Evolutionary conservation across 1,140 invertebrate genomes (phyloP), one percentile per base, ranked within the genome.

Genomic region (Papilio machaon): DNA sequence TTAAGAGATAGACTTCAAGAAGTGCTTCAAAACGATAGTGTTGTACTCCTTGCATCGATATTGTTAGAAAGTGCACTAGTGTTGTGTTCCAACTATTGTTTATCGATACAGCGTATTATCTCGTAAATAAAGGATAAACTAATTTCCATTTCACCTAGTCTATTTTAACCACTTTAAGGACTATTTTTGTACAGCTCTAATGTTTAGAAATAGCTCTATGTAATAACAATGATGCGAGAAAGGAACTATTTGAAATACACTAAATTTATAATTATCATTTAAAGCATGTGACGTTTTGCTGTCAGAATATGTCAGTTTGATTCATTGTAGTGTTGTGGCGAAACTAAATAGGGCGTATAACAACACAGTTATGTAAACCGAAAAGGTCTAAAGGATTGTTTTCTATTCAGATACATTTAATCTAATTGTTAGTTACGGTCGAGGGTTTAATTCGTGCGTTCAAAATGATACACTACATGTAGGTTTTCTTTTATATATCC

Each of bases 1-100:
- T 70, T 70, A 70, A 70, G 23, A 70, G 64, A 70, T 70, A 70
- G 64, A 70, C 64, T 70, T 15, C 58, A 60, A 60, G 60, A 35
- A 70, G 64, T 70, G 30, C 64, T 70, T 70, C 30, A 70, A 70
- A 67, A 35, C 30, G 30, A 15, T 70, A 70, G 64, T 70, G 64
- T 8, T 70, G 64, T 70, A 35, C 64, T 15, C 6, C 19, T 13
- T 17, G 3, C 38, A 70, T 70, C 30, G 64, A 67, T 67, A 35
- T 67, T 67, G 5, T 35, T 35, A 30, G 23, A 35, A 11, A 38
- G 13, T 70, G 2, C 13, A 70, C 30, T 70, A 35, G 13, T 35
- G 30, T 35, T 15, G 64, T 58, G 7, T 58, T 58, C 15, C 8
- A 6, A n/a, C n/a, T 9, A 7, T 19, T 58, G 54, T 58, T 58